Evolutionary conservation across 2,113 vertebrate genomes (phyloP), one percentile per base, ranked within the genome.

Genomic region (Mus spicilegus): DNA sequence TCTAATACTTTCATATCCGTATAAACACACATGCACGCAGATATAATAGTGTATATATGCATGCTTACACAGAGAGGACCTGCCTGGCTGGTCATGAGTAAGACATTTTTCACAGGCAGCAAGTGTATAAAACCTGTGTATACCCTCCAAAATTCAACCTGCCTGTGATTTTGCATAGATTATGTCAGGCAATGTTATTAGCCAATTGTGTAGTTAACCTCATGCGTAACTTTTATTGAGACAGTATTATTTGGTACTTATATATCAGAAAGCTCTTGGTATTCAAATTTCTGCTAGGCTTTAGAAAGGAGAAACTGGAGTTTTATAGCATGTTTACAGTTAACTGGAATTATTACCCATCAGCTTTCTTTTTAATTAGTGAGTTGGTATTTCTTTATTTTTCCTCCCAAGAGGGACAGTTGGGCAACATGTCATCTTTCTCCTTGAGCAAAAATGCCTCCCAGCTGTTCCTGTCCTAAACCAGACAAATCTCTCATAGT

Each of bases 131-230:
- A 98, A 97, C 92, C 46, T 98, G 98, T 98, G 97, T 96, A 97
- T 96, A 86, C 89, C 92, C 96, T 97, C 97, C 98, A 98, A 97
- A 98, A 97, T 97, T 95, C 89, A 97, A 97, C 39, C 96, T 97
- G 92, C 98, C 94, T 91, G 72, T 98, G 95, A 98, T 98, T 98
- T 98, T 97, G 5, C 97, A 96, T 96, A 93, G 95, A 96, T 97
- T 97, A 96, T 98, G 97, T 98, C 97, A 98, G 97, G 95, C 97
- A 98, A 97, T 91, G 95, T 98, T 97, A 98, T 98, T 98, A 98
- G 97, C 97, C 98, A 97, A 98, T 97, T 97, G 95, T 97, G 91
- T 95, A 97, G 96, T 98, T 98, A 98, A 98, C 95, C 91, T 97
- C 96, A 95, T 96, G 96, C 96, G 98, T 97, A 96, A 96, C 96